These are phyloP conservation scores for Anthopleura xanthogrammica DNA, from an alignment of 92 coral and sea anemone species.

Conservation along the genomic window DNA sequence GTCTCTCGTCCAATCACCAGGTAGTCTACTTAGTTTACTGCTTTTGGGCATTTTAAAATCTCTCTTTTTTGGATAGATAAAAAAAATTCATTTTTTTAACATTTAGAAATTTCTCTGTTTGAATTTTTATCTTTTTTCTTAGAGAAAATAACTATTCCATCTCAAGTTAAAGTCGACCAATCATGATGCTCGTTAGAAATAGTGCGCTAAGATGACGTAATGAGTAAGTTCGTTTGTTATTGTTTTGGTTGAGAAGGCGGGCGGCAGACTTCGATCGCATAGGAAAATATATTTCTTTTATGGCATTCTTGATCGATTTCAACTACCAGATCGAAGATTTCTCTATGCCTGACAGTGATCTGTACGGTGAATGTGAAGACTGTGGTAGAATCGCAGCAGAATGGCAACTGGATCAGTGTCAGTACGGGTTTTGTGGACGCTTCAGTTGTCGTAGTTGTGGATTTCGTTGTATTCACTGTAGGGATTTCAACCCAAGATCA, in stretches of 20 bases:
- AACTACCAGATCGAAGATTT: conserved; percentile 21
- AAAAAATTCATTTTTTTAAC: too few species aligned
- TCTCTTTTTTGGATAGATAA: neutral
- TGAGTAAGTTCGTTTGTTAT: conserved; percentile 28
- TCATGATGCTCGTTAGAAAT: conserved; percentile 23
- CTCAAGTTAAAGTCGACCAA: conserved; percentile 1
- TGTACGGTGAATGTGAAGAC: conserved; percentile 85
- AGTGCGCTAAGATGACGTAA: conserved; percentile 34
- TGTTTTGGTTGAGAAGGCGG: conserved; percentile 43
- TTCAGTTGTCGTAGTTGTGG: conserved; percentile 73
- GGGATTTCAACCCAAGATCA: conserved; percentile 61
- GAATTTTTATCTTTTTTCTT: neutral
- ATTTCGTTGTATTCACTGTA: conserved; percentile 72
- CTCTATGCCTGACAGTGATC: conserved; percentile 26
- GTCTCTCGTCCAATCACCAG: neutral
- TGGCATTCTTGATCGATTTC: conserved; percentile 29
- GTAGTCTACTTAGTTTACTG: neutral
- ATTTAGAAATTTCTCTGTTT: too few species aligned
- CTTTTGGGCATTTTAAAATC: conserved; percentile 14
- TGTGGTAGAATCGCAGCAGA: conserved; percentile 70
- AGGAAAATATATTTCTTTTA: neutral
- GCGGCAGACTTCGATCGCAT: neutral
- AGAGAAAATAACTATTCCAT: neutral
- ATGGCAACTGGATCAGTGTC: conserved; percentile 75
- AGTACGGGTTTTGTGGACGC: conserved; percentile 84